Base-by-base conservation (phyloP, 2,797 vertebrate genomes). In the Tympanoctomys barrerae region DNA sequence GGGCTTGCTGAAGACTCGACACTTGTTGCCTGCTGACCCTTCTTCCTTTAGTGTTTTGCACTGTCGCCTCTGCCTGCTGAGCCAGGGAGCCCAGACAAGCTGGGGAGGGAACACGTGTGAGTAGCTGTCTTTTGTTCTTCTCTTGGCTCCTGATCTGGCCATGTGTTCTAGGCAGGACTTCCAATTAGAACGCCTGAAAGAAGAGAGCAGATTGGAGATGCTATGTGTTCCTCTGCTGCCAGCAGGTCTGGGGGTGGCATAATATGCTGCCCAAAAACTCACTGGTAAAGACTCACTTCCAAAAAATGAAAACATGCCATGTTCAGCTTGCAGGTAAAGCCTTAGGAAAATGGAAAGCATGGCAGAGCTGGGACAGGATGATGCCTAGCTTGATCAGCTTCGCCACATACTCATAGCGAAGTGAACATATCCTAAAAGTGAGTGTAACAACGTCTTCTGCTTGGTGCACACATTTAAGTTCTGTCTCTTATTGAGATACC, bases 181-280 rank as follows among this genome's bases (percentile, higher is more conserved):
- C 94, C 94, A 98, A 97, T 97, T 96, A 97, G 95, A 87, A 94
- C 0, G 86, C 92, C 86, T 97, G 93, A 91, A 94, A 94, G 96
- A 92, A 96, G 94, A 4, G 87, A 97, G 97, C 97, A 98, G 97
- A 97, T 97, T 98, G 97, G 95, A 89, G 86, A 87, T 82, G 88
- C 57, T 85, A 1, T 82, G 96, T 95, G 92, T 94, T 95, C 86
- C 93, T 92, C 59, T 33, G 2, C 62, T 2, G 68, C 96, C 97
- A 97, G 96, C 96, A 97, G 97, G 95, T 70, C 96, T 91, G 97
- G 96, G 96, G 96, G 97, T 96, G 96, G 97, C 89, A 96, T 88
- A 90, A 94, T 90, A 73, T 61, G 92, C 88, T 62, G 85, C 95
- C 97, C 96, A 95, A 86, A 96, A 89, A 18, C 89, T 91, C 71